Evolutionary conservation across 2,113 vertebrate species (phyloP), one percentile per base, ranked within the genome.

Genomic region (Charina bottae): DNA sequence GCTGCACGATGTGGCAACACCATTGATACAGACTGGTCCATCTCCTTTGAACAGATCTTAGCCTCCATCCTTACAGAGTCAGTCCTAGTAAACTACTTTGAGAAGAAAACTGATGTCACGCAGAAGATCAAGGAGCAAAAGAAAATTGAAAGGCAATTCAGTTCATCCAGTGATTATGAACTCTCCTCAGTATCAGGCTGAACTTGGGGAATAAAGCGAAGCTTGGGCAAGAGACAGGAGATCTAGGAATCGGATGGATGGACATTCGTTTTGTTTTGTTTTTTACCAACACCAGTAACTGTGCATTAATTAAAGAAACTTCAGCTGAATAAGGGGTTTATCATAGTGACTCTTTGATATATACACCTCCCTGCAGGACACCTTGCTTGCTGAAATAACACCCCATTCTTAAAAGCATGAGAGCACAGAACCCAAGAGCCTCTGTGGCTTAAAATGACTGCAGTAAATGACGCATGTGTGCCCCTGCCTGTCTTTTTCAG

Each of bases 11-110:
- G 94, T 0, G 98, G 98, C 60, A 98, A 98, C 68, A 92, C 96
- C 0, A 96, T 98, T 23, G 99, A 99, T 91, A 96, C 96, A 0
- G 99, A 99, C 96, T 99, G 99, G 99, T 98, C 99, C 8, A 99
- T 99, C 96, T 98, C 98, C 92, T 99, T 99, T 0, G 99, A 99
- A 97, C 99, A 99, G 97, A 98, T 99, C 92, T 96, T 99, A 90
- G 99, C 99, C 2, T 99, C 99, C 2, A 94, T 99, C 97, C 97
- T 99, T 90, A 99, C 99, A 0, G 99, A 99, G 97, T 96, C 98
- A 0, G 98, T 98, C 28, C 98, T 99, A 23, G 99, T 99, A 33
- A 98, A 98, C 96, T 99, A 98, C 96, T 99, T 99, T 85, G 99
- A 99, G 96, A 99, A 98, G 90, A 99, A 97, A 93, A 96, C 96